Evolutionary conservation across 2,888 invertebrate genomes (phyloP).

Genomic region (Cheilosia impressa): DNA sequence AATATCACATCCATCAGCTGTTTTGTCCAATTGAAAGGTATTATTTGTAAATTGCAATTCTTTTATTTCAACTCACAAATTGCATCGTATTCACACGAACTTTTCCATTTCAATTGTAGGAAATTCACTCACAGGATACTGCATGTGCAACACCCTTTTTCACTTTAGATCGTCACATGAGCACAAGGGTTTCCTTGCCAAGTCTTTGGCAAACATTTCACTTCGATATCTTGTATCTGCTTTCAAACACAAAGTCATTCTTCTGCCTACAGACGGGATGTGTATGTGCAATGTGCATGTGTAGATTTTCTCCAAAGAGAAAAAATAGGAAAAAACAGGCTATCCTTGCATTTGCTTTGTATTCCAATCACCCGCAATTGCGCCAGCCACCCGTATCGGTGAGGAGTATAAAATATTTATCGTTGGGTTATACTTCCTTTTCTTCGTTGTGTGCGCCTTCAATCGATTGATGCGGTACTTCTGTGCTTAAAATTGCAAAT

Average conservation of each 20-base stretch:
- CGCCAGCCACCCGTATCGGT: background rate
- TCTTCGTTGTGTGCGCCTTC: background rate
- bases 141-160: conserved; percentile 32
- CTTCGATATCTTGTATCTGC: conserved; percentile 29
- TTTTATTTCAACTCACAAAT: conserved; percentile 8
- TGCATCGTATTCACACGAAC: conserved; percentile 11
- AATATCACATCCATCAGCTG: background rate
- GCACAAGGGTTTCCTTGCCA: background rate
- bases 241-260: conserved; percentile 6
- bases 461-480: conserved; percentile 48
- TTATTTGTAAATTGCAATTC: conserved; percentile 24
- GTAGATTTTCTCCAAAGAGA: background rate
- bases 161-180: conserved; percentile 4
- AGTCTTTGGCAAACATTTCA: conserved; percentile 41
- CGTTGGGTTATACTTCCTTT: conserved; percentile 12
- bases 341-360: conserved; percentile 13
- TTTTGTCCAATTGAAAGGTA: background rate
- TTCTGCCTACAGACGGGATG: background rate
- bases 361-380: conserved; percentile 1
- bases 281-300: background rate
- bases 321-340: background rate
- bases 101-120: conserved; percentile 7
- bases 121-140: background rate
- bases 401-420: conserved; percentile 24
- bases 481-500: conserved; percentile 36